These are phyloP conservation scores for Zosterops lateralis DNA, from an alignment of 2,113 vertebrate species.

Conservation along the genomic window DNA sequence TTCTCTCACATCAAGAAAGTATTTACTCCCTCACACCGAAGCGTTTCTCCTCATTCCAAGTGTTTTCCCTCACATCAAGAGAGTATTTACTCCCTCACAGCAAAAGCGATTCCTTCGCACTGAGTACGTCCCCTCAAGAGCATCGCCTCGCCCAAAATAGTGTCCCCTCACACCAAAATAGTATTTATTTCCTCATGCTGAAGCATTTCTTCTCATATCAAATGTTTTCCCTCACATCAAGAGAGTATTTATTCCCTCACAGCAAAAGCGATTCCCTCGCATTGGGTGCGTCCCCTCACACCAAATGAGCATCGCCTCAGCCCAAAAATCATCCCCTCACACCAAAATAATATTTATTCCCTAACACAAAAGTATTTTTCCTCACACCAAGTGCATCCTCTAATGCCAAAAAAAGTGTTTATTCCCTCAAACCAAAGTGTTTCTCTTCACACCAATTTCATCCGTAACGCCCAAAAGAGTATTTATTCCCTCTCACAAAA, in stretches of 20 bases:
- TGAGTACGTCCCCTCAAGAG: no score
- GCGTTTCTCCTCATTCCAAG: neutral
- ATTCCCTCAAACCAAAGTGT: neutral
- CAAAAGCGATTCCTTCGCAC: no score
- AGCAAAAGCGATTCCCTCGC: neutral
- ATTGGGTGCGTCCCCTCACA: neutral
- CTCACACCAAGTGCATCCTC: neutral
- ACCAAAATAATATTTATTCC: neutral
- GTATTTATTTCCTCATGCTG: neutral
- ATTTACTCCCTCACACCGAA: neutral
- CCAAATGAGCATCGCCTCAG: fast-evolving
- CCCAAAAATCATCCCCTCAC: neutral
- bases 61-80: no score
- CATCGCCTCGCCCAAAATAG: no score
- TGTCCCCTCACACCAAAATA: no score
- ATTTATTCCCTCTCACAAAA: neutral
- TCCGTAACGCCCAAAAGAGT: neutral
- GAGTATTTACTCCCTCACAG: neutral
- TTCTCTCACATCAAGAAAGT: no score
- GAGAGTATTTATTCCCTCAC: neutral
- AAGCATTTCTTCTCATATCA: neutral
- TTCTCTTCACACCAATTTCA: neutral
- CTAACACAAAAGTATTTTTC: neutral
- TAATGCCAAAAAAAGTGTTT: neutral
- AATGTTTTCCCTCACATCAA: neutral